Percentiles rank a stretch among this genome's conserved stretches.
These are phyloP conservation scores for Perdix hodgsoniae DNA, from an alignment of 2,797 vertebrate species.

Conservation along the genomic window DNA sequence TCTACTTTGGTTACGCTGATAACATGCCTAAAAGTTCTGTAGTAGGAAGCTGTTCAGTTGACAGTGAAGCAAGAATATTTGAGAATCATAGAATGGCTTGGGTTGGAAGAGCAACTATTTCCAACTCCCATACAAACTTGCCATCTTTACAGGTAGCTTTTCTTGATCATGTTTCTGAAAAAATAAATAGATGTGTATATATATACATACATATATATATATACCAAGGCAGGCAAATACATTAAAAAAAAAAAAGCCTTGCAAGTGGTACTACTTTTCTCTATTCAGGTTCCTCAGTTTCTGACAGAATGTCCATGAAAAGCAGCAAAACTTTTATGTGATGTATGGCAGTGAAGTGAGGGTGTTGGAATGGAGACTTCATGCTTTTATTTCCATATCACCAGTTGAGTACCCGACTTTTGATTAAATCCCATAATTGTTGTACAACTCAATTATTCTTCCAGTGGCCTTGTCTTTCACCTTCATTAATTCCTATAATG, in stretches of 20 bases:
- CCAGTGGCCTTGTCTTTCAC: neutral
- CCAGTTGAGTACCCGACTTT: neutral
- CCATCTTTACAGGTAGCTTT: neutral
- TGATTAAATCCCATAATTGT: neutral
- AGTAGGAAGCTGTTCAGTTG: neutral
- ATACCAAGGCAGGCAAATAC: neutral
- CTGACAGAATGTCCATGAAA: neutral
- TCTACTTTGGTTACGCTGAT: neutral
- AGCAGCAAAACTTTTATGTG: neutral
- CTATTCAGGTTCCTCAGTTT: neutral
- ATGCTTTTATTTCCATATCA: constrained; percentile 6
- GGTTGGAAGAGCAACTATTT: too few species aligned
- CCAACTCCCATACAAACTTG: too few species aligned
- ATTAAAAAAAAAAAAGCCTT: neutral
- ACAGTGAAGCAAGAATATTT: neutral
- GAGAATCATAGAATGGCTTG: too few species aligned
- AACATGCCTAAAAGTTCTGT: neutral
- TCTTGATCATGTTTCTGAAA: neutral
- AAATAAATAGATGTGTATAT: neutral
- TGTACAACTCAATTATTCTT: constrained; percentile 26
- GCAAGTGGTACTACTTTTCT: neutral
- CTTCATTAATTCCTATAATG: constrained; percentile 20
- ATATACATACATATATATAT: too few species aligned
- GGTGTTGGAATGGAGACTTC: constrained; percentile 1
- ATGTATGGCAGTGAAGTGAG: neutral